Evolutionary conservation across 2,113 vertebrate species (phyloP).

Genomic region (Alces alces): DNA sequence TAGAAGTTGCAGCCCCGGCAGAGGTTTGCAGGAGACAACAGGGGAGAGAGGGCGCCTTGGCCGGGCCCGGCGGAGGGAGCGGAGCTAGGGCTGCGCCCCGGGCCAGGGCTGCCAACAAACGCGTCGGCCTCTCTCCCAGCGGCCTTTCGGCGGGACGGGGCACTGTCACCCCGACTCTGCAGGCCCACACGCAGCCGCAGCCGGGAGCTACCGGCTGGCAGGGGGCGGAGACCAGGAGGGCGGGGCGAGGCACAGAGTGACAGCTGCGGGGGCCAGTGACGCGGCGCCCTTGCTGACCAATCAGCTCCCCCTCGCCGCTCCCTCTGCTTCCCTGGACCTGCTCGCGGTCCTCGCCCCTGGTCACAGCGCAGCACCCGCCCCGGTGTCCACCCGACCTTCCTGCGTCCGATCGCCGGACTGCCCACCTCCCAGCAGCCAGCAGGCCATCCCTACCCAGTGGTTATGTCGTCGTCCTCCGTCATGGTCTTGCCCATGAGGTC

Average conservation of each 20-base stretch:
- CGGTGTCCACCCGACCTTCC: neutral
- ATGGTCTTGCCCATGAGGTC: slow-evolving; percentile 88
- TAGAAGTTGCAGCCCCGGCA: neutral
- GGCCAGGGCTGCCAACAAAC: accelerated
- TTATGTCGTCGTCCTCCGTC: slow-evolving; percentile 91
- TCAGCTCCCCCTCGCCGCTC: neutral
- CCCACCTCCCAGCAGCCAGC: neutral
- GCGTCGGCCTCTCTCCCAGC: neutral
- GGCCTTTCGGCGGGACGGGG: accelerated
- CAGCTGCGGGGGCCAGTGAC: neutral
- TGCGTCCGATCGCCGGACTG: no score
- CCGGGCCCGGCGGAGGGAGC: neutral
- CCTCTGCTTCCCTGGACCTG: neutral
- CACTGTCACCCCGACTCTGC: neutral
- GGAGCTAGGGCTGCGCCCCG: neutral
- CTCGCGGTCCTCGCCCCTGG: neutral
- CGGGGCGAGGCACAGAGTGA: neutral
- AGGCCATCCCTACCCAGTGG: slow-evolving; percentile 85
- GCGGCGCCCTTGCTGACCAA: neutral
- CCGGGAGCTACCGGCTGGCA: neutral
- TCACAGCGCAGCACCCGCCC: neutral
- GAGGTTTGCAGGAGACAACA: neutral
- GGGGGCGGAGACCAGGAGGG: accelerated
- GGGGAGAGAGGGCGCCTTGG: neutral
- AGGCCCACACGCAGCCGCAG: neutral